Base-by-base conservation (phyloP, 2,797 vertebrate species). In the Rhinella marina region DNA sequence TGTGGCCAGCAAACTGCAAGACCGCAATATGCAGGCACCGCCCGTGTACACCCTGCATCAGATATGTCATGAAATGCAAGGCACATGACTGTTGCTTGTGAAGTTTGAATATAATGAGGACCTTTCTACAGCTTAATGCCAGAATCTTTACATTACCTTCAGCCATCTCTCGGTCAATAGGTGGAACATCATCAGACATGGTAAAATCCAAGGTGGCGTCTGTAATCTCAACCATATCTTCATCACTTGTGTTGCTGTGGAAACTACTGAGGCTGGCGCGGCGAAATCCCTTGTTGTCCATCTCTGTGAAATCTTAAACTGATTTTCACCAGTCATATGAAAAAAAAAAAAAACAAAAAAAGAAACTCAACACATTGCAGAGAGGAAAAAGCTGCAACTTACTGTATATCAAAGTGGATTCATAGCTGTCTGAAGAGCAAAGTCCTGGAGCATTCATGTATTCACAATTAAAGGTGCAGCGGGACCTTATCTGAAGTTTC, bases 191-290 rank as follows among this genome's bases (percentile, higher is more conserved):
- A 0, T 98, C 97, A 7, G 93, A 94, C 91, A 93, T 88, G 81
- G 95, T 93, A 89, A 97, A 97, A 92, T 98, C 97, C 91, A 97
- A 91, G 2, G 96, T 94, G n/a, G 95, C 95, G 23, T 95, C 97
- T 0, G 95, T 94, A 0, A 99, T 97, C 90, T 99, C 97, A 93
- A 99, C 96, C 95, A 99, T 92, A 27, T 99, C 98, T 86, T 99
- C 97, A 86, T 99, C 97, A 0, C 97, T 97, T 57, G 95, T 96
- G 86, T 93, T 96, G 76, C 93, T 94, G 81, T 92, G 94, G 61
- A 95, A 94, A 78, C 94, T 95, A 87, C 95, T 96, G 56, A 96
- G 95, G 92, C 96, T 95, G 5, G 93, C 95, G n/a, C 93, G 92
- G 3, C 92, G 90, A 91, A 94, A 97, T 0, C 95, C 95, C 54